phyloP scores from a whole-genome alignment of 1,140 invertebrate genomes.

The Cotesia glomerata region DNA sequence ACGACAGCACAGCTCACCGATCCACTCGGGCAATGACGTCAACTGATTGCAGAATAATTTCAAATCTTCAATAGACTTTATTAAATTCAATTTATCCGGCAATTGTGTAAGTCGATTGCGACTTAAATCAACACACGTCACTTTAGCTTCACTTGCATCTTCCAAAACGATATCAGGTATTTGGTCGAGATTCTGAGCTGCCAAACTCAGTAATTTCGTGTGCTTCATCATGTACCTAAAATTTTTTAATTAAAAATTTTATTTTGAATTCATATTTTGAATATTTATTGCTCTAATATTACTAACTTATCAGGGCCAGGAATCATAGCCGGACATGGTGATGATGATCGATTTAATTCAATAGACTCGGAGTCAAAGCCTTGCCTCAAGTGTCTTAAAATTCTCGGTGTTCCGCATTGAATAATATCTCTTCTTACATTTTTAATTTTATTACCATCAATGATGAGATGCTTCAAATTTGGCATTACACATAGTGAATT shows the following conservation, averaged over 20 bases:
- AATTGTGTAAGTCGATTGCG: slow-evolving; percentile 76
- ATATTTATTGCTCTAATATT: neutral
- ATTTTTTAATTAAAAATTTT: neutral
- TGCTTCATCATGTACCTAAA: slow-evolving; percentile 76
- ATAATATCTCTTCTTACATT: slow-evolving; percentile 79
- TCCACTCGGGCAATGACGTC: slow-evolving; percentile 66
- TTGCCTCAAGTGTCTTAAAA: slow-evolving; percentile 81
- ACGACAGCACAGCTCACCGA: slow-evolving; percentile 70
- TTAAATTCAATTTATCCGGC: slow-evolving; percentile 66
- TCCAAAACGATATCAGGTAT: slow-evolving; percentile 77
- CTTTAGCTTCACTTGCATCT: slow-evolving; percentile 73
- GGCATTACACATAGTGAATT: slow-evolving; percentile 75
- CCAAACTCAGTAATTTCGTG: slow-evolving; percentile 72
- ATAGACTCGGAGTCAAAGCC: slow-evolving; percentile 61
- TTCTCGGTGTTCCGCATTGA: slow-evolving; percentile 78
- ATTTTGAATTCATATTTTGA: slow-evolving; percentile 10
- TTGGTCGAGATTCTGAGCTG: slow-evolving; percentile 68
- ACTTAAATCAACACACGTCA: slow-evolving; percentile 79
- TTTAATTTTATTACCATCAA: slow-evolving; percentile 86
- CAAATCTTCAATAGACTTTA: slow-evolving; percentile 70
- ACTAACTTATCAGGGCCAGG: slow-evolving; percentile 74
- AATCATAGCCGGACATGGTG: slow-evolving; percentile 30
- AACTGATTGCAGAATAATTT: slow-evolving; percentile 75
- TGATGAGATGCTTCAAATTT: slow-evolving; percentile 80
- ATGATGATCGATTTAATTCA: slow-evolving; percentile 42